Percentiles rank a stretch among this genome's conserved stretches.
Conservation (phyloP, 37 sponge, comb jelly and placozoan species). For the Beroe forskalii region DNA sequence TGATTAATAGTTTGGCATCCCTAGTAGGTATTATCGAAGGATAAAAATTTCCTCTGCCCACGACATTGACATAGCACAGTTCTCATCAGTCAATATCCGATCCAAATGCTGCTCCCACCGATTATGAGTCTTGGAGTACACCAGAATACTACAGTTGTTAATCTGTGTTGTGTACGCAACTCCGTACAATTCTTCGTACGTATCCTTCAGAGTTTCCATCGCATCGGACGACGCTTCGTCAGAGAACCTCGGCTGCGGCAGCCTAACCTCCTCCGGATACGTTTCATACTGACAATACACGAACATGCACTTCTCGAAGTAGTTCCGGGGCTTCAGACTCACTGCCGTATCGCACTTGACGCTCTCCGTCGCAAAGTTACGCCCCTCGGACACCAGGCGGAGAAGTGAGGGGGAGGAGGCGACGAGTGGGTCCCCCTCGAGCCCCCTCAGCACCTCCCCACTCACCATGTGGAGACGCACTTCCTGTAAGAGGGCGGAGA, state of each 20-base stretch:
- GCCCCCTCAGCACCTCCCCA: neutral
- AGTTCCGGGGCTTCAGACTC: slow-evolving; percentile 5
- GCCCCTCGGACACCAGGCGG: neutral
- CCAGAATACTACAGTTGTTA: slow-evolving; percentile 3
- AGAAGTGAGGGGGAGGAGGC: neutral
- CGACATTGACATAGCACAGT: neutral
- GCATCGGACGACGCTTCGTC: neutral
- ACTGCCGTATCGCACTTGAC: slow-evolving; percentile 11
- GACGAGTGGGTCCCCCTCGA: neutral
- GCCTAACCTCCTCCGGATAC: neutral
- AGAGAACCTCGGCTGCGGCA: neutral
- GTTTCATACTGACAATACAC: neutral
- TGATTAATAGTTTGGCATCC: too few species aligned
- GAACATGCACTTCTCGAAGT: neutral
- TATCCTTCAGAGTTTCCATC: neutral
- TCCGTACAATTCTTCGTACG: neutral
- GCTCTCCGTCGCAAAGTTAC: neutral
- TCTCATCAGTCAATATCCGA: neutral
- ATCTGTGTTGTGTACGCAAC: neutral
- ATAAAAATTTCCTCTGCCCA: neutral
- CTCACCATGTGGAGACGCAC: neutral
- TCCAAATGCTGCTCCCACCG: slow-evolving; percentile 27
- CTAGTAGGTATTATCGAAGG: too few species aligned
- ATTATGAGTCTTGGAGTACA: slow-evolving; percentile 10
- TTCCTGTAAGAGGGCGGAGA: neutral